Conservation (phyloP, 2,797 vertebrate genomes). For the Falco biarmicus region DNA sequence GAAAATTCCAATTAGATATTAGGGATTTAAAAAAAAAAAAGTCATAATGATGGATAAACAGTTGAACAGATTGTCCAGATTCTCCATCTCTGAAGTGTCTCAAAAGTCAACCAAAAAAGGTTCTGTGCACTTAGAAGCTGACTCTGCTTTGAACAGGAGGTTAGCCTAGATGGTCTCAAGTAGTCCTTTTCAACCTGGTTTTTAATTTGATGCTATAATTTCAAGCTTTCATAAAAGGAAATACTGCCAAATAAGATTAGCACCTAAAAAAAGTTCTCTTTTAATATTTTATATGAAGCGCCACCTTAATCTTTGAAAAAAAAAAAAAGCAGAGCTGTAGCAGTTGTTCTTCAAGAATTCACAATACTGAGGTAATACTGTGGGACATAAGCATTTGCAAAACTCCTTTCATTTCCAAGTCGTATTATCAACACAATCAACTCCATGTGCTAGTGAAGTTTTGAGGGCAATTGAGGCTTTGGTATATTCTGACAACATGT, state of each 20-base stretch:
- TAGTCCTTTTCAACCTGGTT: neutral
- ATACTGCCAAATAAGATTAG: neutral
- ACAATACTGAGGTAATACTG: neutral
- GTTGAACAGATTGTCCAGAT: neutral
- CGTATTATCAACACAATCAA: neutral
- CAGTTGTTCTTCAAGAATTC: neutral
- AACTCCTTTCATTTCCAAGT: neutral
- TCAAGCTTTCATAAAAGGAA: neutral
- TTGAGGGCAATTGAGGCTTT: neutral
- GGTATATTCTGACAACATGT: neutral
- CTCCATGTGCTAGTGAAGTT: neutral
- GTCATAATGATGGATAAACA: rapidly evolving
- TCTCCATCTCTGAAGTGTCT: neutral
- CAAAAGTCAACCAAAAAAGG: neutral
- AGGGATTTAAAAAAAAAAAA: too few relatives aligned
- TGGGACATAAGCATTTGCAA: neutral
- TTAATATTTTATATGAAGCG: neutral
- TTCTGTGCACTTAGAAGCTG: neutral
- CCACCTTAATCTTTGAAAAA: neutral
- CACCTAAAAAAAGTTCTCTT: neutral
- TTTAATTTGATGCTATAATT: neutral
- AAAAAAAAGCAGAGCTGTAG: neutral
- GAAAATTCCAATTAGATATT: neutral
- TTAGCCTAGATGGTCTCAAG: neutral
- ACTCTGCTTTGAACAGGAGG: neutral